Percentiles rank a stretch among this genome's conserved stretches.
phyloP scores from a whole-genome alignment of 2,888 invertebrate species.

The Euzetes globulus region DNA sequence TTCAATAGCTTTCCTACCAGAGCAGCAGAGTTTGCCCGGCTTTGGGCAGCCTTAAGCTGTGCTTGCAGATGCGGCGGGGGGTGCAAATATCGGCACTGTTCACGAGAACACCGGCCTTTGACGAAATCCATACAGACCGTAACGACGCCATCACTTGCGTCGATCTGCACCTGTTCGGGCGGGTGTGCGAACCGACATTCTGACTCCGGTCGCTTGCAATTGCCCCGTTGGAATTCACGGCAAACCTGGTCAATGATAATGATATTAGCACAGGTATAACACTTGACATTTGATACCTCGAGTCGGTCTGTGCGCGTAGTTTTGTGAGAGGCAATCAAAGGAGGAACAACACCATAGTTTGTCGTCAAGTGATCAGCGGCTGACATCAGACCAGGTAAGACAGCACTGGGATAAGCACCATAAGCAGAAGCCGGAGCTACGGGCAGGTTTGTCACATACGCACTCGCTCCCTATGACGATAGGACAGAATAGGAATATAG shows the following conservation, averaged over 20 bases:
- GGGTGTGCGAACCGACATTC: constrained; percentile 99
- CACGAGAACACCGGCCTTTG: constrained; percentile 97
- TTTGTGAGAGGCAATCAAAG: constrained; percentile 70
- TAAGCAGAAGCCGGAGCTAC: constrained; percentile 36
- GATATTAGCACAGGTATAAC: neutral
- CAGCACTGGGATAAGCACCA: constrained; percentile 42
- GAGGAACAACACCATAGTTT: constrained; percentile 48
- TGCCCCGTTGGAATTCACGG: constrained; percentile 97
- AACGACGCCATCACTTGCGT: constrained; percentile 88
- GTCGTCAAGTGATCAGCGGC: constrained; percentile 37
- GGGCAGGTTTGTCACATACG: constrained; percentile 37
- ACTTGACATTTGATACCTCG: constrained; percentile 61
- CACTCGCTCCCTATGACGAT: constrained; percentile 25
- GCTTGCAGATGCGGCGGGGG: constrained; percentile 99
- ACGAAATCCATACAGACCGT: constrained; percentile 99
- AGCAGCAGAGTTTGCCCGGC: constrained; percentile 31
- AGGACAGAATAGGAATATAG: neutral
- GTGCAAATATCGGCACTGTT: constrained; percentile 99
- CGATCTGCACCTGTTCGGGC: constrained; percentile 87
- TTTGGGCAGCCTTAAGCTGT: constrained; percentile 72
- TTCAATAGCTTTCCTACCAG: constrained; percentile 26
- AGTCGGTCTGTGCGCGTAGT: constrained; percentile 86
- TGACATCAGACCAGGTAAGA: constrained; percentile 40
- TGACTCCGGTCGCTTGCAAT: constrained; percentile 93
- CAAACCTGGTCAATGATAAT: constrained; percentile 52